phyloP scores from a whole-genome alignment of 2,113 vertebrate species.

The Sebastes schlegelii region DNA sequence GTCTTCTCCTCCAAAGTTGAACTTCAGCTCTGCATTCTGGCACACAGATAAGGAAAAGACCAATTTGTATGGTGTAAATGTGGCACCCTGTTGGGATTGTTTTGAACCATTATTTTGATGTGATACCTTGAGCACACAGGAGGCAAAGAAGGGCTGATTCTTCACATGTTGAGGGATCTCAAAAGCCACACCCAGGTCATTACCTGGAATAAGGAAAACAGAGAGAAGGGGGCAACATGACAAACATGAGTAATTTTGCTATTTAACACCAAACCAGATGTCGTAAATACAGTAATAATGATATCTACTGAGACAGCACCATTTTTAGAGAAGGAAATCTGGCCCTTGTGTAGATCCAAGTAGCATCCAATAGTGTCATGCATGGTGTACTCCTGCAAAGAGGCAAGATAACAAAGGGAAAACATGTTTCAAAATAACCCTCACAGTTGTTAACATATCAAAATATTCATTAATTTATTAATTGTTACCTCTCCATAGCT shows the following conservation, averaged over 20 bases:
- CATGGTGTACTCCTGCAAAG: conserved; percentile 95
- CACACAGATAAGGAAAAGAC: background rate
- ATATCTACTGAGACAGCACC: conserved; percentile 75
- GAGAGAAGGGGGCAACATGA: background rate
- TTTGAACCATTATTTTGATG: background rate
- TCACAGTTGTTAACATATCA: background rate
- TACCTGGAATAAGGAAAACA: conserved; percentile 82
- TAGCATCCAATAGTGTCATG: conserved; percentile 96
- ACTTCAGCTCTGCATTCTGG: conserved; percentile 97
- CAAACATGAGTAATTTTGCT: background rate
- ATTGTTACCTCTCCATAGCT: conserved; percentile 94
- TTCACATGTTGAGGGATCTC: conserved; percentile 90
- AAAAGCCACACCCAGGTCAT: conserved; percentile 94
- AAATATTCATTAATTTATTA: background rate
- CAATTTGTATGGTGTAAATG: background rate
- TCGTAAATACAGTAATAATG: background rate
- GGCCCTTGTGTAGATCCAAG: conserved; percentile 89
- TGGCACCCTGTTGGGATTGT: background rate
- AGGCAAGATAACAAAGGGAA: background rate
- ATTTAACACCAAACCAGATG: background rate
- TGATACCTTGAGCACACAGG: conserved; percentile 96
- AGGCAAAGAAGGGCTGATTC: conserved; percentile 92
- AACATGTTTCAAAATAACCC: background rate
- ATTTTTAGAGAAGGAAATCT: conserved; percentile 95
- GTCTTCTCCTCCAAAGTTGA: conserved; percentile 95